Base-by-base conservation (phyloP, 2,888 invertebrate genomes). In the Carterocephalus palaemon region DNA sequence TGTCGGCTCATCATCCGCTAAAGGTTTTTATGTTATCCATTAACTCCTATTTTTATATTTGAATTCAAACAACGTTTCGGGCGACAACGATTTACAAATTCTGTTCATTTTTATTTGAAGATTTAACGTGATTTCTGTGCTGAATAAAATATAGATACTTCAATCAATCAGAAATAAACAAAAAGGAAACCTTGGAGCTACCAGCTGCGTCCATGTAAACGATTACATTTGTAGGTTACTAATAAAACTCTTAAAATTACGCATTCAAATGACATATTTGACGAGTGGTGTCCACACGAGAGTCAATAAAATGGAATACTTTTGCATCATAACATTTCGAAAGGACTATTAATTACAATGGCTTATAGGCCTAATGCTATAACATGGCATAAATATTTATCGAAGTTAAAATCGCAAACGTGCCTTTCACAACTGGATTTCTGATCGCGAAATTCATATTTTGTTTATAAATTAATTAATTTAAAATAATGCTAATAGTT, bases 221-320 rank as follows among this genome's bases (percentile, higher is more conserved):
- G 66, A 59, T 62, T 64, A 63, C 73, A 70, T 70, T 67, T 60
- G 60, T 63, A 59, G 70, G 58, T 59, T 72, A 73, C 75, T 68
- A 72, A 78, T 71, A 64, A 64, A 69, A 59, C 47, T 64, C 64
- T 72, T 67, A 70, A 70, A 72, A 76, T 69, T 70, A 69, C 56
- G 56, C 57, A 63, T 63, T 58, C 57, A 49, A 42, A 47, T 53
- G 49, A 59, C 60, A 57, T 58, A 54, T 48, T 49, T 50, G 23
- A 20, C 19, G 13, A 37, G 36, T 13, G 17, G 15, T 53, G 53
- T 52, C 46, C 42, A 47, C 48, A 43, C 46, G 33, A 50, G 43
- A 12, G 16, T 37, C 9, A 24, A 37, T 45, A 17, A 16, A 43
- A 12, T 36, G 20, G 19, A 41, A 41, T 6, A 32, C 32, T 31